A percentile compares a stretch with the other conserved stretches of the same genome.
phyloP scores from a whole-genome alignment of 2,797 vertebrate species.

The Sorex maritimensis region DNA sequence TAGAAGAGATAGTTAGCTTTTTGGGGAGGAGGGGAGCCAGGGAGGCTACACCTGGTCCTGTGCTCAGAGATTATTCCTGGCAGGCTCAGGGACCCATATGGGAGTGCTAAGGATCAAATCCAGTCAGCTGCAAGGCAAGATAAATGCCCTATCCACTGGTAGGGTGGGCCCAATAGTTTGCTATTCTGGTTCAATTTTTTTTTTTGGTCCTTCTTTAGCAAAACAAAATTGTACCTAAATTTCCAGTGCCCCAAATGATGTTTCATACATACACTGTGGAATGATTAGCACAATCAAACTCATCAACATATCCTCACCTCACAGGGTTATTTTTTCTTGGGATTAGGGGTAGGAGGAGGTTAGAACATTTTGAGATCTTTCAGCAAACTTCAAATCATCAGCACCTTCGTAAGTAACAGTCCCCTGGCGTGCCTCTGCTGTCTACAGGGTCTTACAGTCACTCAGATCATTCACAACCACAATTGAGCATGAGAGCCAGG shows the following conservation, averaged over 20 bases:
- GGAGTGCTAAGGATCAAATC: too few relatives aligned
- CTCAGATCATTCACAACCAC: slow-evolving; percentile 43
- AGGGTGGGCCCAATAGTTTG: background rate
- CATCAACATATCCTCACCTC: background rate
- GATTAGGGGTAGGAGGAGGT: too few relatives aligned
- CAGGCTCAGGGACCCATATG: too few relatives aligned
- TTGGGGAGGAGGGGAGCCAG: background rate
- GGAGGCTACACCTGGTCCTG: too few relatives aligned
- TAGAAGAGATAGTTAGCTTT: too few relatives aligned
- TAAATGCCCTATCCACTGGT: too few relatives aligned
- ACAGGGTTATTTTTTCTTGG: background rate
- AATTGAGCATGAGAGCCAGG: slow-evolving; percentile 17
- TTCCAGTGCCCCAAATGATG: background rate
- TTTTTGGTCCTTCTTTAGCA: slow-evolving; percentile 3
- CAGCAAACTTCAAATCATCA: background rate
- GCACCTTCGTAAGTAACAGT: background rate
- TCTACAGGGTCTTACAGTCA: background rate
- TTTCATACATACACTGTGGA: background rate
- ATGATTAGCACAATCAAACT: background rate
- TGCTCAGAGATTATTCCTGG: too few relatives aligned
- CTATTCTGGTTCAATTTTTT: background rate
- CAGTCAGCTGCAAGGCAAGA: too few relatives aligned
- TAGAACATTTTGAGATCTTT: background rate
- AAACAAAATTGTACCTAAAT: background rate
- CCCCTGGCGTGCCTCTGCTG: background rate